These are phyloP conservation scores for Molorchus minor DNA, from an alignment of 2,888 invertebrate genomes.

Conservation along the genomic window DNA sequence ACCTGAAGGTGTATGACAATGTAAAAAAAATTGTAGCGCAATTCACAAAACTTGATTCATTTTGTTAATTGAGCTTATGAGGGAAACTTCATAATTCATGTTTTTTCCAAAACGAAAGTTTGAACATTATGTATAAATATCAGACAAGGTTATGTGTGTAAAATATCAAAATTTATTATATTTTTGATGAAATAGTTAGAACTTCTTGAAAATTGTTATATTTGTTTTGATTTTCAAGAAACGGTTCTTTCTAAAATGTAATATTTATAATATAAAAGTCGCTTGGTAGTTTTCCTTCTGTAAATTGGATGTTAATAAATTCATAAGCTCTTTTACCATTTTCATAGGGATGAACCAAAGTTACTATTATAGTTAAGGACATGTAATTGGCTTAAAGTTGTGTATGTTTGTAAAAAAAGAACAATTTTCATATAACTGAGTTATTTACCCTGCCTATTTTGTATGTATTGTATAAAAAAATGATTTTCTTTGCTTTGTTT, in stretches of 20 bases:
- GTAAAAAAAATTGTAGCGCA: conserved; percentile 6
- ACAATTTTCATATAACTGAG: conserved; percentile 29
- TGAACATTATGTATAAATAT: conserved; percentile 2
- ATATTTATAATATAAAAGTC: conserved; percentile 11
- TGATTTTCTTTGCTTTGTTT: conserved; percentile 32
- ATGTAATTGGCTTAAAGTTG: conserved; percentile 39
- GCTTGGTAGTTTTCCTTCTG: conserved; percentile 12
- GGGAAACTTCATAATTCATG: conserved; percentile 8
- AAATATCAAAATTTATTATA: conserved; percentile 18
- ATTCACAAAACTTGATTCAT: conserved; percentile 6
- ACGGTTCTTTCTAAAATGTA: background rate
- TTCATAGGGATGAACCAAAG: conserved; percentile 37
- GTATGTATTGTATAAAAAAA: conserved; percentile 38
- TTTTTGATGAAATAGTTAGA: conserved; percentile 17
- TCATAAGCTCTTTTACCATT: conserved; percentile 33
- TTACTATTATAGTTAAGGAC: conserved; percentile 37
- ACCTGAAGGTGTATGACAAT: conserved; percentile 1
- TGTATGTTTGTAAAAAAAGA: conserved; percentile 26
- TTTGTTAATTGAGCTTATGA: conserved; percentile 31
- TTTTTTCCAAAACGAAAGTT: background rate
- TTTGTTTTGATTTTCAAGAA: background rate
- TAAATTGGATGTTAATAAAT: conserved; percentile 22
- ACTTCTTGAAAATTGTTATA: background rate
- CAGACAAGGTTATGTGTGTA: conserved; percentile 2
- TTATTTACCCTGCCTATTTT: conserved; percentile 33